Base-by-base conservation (phyloP, 2,888 invertebrate species). In the Drosophila anomalata region DNA sequence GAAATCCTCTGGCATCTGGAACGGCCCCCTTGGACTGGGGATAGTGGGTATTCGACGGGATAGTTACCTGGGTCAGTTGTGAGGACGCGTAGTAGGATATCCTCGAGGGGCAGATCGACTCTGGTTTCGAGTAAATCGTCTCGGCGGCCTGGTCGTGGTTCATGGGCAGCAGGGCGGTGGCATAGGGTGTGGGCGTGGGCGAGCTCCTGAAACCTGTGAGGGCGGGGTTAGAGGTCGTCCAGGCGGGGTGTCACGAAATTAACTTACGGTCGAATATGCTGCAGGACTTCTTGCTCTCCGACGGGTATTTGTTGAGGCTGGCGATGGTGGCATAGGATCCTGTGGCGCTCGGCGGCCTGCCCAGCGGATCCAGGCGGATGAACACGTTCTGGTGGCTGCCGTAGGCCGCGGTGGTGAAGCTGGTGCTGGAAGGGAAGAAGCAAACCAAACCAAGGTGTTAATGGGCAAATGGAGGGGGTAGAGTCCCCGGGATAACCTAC, bases 321-420 rank as follows among this genome's bases (percentile, higher is more conserved):
- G 96, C 96, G 80, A 96, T 96, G 46, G 96, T 96, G 46, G 96
- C 96, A 88, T 96, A 96, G 79, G 96, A 96, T 73, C 96, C 96
- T 78, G 94, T 94, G 26, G 94, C 95, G 89, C 96, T 95, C 58
- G 95, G 95, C 53, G 96, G 95, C 71, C 96, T 92, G 26, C 94
- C 94, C 46, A 94, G 92, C 8, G 95, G 95, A 89, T 95, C 95
- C 82, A 96, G 92, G 53, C 96, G 94, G 36, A 96, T 94, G 76
- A 96, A 94, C 59, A 96, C 95, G 88, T 95, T 96, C 90, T 95
- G 96, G 91, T 94, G 96, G 86, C 94, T 96, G 88, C 94, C 95
- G 90, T 96, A 94, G 73, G 95, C 94, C 66, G 95, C 94, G 75
- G 96, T 95, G 48, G 96, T 96, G 91, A 96, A 96, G 79, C 96